These are phyloP conservation scores for Mobula hypostoma DNA, from an alignment of 2,113 vertebrate genomes.

Conservation along the genomic window DNA sequence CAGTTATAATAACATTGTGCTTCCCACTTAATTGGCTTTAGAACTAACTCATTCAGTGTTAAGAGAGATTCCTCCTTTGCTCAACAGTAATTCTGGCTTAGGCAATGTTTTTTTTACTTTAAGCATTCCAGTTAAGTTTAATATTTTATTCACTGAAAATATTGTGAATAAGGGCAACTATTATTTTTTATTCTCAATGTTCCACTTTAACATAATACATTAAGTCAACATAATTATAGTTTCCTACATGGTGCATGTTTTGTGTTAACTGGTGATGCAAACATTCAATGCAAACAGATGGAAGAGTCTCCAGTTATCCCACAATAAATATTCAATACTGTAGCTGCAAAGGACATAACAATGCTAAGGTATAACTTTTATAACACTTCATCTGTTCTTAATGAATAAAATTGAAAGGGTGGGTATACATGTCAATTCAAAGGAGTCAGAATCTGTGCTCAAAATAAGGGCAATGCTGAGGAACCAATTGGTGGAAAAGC, in stretches of 20 bases:
- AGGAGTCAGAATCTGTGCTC: neutral
- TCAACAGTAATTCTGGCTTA: conserved; percentile 38
- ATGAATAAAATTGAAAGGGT: neutral
- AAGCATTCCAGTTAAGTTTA: conserved; percentile 42
- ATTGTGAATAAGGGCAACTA: conserved; percentile 37
- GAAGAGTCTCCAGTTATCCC: neutral
- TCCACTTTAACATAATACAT: neutral
- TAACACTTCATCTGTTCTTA: neutral
- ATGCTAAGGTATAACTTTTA: neutral
- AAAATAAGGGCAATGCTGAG: neutral
- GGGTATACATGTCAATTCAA: neutral
- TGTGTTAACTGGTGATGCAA: neutral
- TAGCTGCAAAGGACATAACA: neutral
- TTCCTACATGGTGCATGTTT: neutral
- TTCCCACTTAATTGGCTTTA: conserved; percentile 52
- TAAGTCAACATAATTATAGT: neutral
- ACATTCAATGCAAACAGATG: neutral
- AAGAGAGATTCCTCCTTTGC: conserved; percentile 47
- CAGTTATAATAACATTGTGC: neutral
- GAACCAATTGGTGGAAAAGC: neutral
- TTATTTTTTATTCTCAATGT: neutral
- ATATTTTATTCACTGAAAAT: conserved; percentile 42
- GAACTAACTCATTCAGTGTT: conserved; percentile 57
- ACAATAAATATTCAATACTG: neutral
- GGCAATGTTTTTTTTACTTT: conserved; percentile 48